phyloP scores from a whole-genome alignment of 2,888 invertebrate genomes.

The Electrophaes corylata region DNA sequence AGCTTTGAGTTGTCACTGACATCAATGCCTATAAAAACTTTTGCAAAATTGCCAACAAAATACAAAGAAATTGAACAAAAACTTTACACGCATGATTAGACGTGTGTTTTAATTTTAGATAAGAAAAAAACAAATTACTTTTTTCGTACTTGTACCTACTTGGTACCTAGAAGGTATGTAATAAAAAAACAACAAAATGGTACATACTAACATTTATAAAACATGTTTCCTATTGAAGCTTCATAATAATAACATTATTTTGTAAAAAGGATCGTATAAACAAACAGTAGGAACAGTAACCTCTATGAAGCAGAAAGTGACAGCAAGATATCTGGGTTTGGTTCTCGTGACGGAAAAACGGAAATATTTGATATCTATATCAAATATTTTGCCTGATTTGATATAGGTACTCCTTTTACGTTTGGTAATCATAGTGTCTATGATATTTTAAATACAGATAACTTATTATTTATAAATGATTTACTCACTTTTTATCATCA shows the following conservation, averaged over 20 bases:
- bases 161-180: not conserved
- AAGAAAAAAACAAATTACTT: not conserved
- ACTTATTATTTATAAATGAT: not conserved
- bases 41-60: constrained; percentile 31
- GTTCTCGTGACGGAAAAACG: not conserved
- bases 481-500: constrained; percentile 64
- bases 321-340: not conserved
- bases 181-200: not conserved
- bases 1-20: constrained; percentile 24
- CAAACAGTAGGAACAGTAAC: not conserved
- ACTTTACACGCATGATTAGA: not conserved
- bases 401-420: too few species aligned
- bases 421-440: too few species aligned
- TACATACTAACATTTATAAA: too few species aligned
- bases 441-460: not conserved
- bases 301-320: not conserved
- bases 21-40: constrained; percentile 14
- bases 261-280: too few species aligned
- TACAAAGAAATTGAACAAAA: constrained; percentile 24
- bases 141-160: too few species aligned
- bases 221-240: too few species aligned
- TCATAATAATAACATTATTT: too few species aligned
- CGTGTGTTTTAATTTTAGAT: not conserved
- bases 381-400: too few species aligned
- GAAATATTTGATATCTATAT: too few species aligned